These are phyloP conservation scores for Zosterops lateralis DNA, from an alignment of 2,113 vertebrate genomes.

Conservation along the genomic window DNA sequence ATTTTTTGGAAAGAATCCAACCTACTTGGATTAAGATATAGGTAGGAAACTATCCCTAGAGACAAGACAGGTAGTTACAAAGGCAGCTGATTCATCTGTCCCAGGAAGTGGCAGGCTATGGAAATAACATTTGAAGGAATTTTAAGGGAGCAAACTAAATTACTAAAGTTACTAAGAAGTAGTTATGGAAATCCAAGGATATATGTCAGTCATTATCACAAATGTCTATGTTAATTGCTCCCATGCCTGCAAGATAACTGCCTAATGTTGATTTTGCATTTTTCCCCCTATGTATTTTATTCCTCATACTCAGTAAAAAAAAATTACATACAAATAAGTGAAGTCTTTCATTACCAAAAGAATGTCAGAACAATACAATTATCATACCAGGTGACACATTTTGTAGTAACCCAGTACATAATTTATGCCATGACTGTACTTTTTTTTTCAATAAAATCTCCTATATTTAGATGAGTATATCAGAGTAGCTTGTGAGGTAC, in stretches of 20 bases:
- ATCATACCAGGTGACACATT: not conserved
- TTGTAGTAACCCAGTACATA: slow-evolving; percentile 15
- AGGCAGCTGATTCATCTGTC: not conserved
- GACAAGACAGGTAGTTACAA: not conserved
- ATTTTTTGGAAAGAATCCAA: not conserved
- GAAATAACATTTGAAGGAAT: not conserved
- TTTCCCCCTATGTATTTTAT: not conserved
- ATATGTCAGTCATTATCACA: not conserved
- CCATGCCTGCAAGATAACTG: not conserved
- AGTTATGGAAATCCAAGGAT: not conserved
- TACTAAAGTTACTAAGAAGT: not conserved
- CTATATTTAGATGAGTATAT: not conserved
- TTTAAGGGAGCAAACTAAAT: not conserved
- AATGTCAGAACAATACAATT: slow-evolving; percentile 35
- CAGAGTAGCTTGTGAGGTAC: not conserved
- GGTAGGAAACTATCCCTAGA: not conserved
- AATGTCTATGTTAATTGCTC: not conserved
- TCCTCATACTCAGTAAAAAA: slow-evolving; percentile 16
- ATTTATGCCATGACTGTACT: slow-evolving; percentile 1
- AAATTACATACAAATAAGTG: not conserved
- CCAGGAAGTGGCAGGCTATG: not conserved
- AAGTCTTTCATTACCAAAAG: slow-evolving; percentile 13
- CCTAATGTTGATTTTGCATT: not conserved
- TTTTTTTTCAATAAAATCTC: not conserved
- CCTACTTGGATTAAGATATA: not conserved